phyloP scores from a whole-genome alignment of 1,140 invertebrate species.

The Tetraneura akinire region DNA sequence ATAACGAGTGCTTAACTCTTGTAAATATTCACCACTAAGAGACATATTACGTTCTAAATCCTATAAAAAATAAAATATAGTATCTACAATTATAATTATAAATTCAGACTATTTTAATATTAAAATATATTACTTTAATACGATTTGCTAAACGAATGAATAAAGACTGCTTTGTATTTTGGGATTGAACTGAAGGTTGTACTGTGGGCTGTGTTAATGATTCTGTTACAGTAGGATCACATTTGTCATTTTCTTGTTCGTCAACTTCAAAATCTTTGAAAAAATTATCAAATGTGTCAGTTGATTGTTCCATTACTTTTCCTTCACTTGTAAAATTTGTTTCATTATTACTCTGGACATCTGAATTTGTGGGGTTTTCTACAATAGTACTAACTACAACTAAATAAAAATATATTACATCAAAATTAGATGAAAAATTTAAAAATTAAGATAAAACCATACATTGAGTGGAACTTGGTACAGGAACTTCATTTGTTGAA shows the following conservation, averaged over 20 bases:
- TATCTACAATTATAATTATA: no score
- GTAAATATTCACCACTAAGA: constrained; percentile 90
- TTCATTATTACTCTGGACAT: background rate
- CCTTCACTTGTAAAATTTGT: background rate
- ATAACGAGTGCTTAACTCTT: constrained; percentile 90
- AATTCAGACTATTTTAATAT: background rate
- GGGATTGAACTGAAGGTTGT: constrained; percentile 52
- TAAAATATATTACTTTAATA: constrained; percentile 72
- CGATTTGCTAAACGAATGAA: constrained; percentile 93
- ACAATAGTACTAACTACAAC: constrained; percentile 30
- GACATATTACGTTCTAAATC: constrained; percentile 95
- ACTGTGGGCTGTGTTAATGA: constrained; percentile 7
- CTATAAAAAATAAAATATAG: constrained; percentile 59
- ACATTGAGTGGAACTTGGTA: constrained; percentile 19
- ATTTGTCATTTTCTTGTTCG: constrained; percentile 36
- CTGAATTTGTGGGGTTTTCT: constrained; percentile 9
- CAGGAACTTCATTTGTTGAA: constrained; percentile 11
- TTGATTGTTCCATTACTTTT: background rate
- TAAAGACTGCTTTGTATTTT: constrained; percentile 79
- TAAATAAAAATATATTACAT: constrained; percentile 10
- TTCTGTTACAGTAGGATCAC: constrained; percentile 4
- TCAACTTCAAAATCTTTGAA: constrained; percentile 44
- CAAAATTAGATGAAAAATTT: background rate
- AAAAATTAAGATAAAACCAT: background rate
- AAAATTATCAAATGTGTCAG: constrained; percentile 46